phyloP scores from a whole-genome alignment of 2,888 invertebrate genomes.

The Stenotaenia linearis region DNA sequence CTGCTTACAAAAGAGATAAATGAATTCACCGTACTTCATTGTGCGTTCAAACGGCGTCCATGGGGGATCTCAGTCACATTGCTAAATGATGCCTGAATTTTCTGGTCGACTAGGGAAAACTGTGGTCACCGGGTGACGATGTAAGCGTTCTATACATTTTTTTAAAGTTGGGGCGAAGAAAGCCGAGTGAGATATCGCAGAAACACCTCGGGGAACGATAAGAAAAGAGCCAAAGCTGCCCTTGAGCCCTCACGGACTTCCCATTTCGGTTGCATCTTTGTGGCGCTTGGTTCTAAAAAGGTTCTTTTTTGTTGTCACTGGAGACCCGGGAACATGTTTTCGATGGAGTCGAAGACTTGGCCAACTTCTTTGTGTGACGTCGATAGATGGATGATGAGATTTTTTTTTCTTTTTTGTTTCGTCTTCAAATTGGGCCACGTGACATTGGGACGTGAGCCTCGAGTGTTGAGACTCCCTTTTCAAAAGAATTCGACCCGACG shows the following conservation, averaged over 20 bases:
- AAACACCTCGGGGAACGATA: background rate
- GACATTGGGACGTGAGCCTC: background rate
- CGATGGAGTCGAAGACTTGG: background rate
- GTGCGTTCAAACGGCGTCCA: background rate
- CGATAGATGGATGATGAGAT: constrained; percentile 5
- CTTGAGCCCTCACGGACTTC: background rate
- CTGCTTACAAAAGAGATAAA: background rate
- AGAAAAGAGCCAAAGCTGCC: background rate
- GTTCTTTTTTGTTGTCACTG: background rate
- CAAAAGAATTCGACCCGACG: background rate
- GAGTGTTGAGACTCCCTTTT: background rate
- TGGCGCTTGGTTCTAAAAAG: background rate
- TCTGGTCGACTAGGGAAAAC: background rate
- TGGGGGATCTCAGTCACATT: background rate
- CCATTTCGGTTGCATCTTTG: background rate
- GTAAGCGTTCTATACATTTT: background rate
- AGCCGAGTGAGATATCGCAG: background rate
- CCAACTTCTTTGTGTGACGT: background rate
- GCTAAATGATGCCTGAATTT: background rate
- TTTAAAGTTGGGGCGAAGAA: background rate
- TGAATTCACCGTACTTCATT: background rate
- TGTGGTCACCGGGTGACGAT: background rate
- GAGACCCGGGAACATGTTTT: background rate
- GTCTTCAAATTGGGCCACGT: background rate
- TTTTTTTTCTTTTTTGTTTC: background rate